Evolutionary conservation across 2,113 vertebrate genomes (phyloP).

Genomic region (Amblyornis subalaris): DNA sequence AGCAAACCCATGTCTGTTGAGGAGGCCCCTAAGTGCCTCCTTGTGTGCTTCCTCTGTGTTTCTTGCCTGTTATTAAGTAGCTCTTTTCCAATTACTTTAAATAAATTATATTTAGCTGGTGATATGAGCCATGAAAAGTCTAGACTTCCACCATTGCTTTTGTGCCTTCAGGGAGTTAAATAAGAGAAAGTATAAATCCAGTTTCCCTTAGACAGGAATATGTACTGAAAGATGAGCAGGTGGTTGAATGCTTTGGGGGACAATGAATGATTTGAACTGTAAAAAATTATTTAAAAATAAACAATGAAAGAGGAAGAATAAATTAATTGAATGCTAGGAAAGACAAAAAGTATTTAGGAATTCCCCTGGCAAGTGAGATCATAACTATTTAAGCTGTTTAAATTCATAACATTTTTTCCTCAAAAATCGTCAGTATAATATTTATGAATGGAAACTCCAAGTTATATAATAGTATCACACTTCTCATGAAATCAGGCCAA

Average conservation of each 20-base stretch:
- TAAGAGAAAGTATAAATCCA: neutral
- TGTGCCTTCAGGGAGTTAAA: neutral
- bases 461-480: neutral
- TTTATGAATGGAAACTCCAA: neutral
- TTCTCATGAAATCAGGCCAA: neutral
- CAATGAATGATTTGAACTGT: neutral
- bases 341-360: neutral
- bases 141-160: neutral
- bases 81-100: neutral
- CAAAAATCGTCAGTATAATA: neutral
- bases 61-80: slow-evolving; percentile 2
- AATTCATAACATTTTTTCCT: neutral
- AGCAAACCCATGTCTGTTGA: neutral
- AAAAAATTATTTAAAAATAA: neutral
- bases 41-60: neutral
- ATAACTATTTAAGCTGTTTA: neutral
- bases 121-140: neutral
- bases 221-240: neutral
- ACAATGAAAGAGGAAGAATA: neutral
- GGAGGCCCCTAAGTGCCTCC: neutral
- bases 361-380: neutral
- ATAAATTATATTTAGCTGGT: neutral
- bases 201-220: neutral
- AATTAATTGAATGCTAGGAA: neutral
- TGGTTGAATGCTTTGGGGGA: neutral